A percentile compares a stretch with the other conserved stretches of the same genome.
Conservation (phyloP, 2,113 vertebrate genomes). For the Benthochromis sp. region DNA sequence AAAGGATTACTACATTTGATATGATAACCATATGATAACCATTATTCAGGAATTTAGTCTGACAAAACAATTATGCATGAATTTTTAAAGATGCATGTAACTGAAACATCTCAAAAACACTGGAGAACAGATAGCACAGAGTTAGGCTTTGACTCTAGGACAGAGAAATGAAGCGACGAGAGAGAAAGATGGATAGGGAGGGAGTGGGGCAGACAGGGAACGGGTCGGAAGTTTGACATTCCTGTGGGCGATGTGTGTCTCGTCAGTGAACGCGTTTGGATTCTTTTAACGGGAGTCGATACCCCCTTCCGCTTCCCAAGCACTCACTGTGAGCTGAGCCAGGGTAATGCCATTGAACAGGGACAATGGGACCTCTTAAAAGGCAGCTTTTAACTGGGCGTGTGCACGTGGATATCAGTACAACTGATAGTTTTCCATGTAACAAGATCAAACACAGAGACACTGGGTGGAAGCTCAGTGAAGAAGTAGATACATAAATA, state of each 20-base stretch:
- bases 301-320: slow-evolving; percentile 69
- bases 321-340: slow-evolving; percentile 61
- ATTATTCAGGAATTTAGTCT: not conserved
- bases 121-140: slow-evolving; percentile 7
- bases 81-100: not conserved
- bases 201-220: slow-evolving; percentile 10
- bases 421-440: slow-evolving; percentile 57
- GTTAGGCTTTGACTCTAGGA: slow-evolving; percentile 43
- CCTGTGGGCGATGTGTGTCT: slow-evolving; percentile 72
- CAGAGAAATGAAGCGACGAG: slow-evolving; percentile 33
- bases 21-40: not conserved
- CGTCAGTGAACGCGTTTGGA: slow-evolving; percentile 62
- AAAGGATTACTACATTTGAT: not conserved
- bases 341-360: slow-evolving; percentile 65
- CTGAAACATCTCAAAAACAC: not conserved
- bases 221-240: slow-evolving; percentile 68
- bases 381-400: slow-evolving; percentile 65
- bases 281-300: slow-evolving; percentile 73
- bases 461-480: slow-evolving; percentile 13
- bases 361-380: slow-evolving; percentile 65
- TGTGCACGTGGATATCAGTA: slow-evolving; percentile 60
- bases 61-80: not conserved
- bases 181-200: slow-evolving; percentile 41
- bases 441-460: slow-evolving; percentile 60
- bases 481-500: slow-evolving; percentile 48